Conservation (phyloP, 30 jellyfish, hydroid and myxozoan species). For the Hydractinia symbiolongicarpus region DNA sequence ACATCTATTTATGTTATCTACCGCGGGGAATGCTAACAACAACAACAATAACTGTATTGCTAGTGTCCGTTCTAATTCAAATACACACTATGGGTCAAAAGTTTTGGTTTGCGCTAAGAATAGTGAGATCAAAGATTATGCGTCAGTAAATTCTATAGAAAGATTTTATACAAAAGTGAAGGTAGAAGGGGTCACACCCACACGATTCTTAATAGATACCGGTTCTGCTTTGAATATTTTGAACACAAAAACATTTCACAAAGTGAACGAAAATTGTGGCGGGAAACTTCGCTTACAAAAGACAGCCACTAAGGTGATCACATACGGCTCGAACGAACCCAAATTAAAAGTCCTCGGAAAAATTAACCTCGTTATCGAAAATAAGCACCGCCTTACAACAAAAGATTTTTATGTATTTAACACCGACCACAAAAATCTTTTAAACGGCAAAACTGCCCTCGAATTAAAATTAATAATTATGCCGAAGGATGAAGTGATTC, state of each 20-base stretch:
- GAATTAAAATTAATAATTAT: background rate
- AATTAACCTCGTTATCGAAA: background rate
- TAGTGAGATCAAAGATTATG: background rate
- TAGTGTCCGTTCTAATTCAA: background rate
- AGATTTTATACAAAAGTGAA: constrained; percentile 5
- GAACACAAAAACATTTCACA: constrained; percentile 7
- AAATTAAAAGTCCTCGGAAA: constrained; percentile 8
- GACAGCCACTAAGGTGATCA: background rate
- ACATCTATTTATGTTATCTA: background rate
- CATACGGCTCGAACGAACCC: constrained; percentile 3
- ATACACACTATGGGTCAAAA: background rate
- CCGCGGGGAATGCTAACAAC: background rate
- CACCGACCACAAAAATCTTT: background rate
- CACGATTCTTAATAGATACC: constrained; percentile 1
- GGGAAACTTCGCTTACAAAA: constrained; percentile 12
- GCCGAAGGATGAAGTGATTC: background rate
- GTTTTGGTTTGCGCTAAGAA: background rate
- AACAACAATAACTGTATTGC: background rate
- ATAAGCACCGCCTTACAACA: background rate
- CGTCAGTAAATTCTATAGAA: background rate
- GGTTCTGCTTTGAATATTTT: background rate
- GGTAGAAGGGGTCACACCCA: background rate
- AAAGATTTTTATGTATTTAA: background rate
- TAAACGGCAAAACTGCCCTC: background rate
- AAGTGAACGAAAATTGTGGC: constrained; percentile 2